phyloP scores from a whole-genome alignment of 2,113 vertebrate species.

The Callocephalon fimbriatum region DNA sequence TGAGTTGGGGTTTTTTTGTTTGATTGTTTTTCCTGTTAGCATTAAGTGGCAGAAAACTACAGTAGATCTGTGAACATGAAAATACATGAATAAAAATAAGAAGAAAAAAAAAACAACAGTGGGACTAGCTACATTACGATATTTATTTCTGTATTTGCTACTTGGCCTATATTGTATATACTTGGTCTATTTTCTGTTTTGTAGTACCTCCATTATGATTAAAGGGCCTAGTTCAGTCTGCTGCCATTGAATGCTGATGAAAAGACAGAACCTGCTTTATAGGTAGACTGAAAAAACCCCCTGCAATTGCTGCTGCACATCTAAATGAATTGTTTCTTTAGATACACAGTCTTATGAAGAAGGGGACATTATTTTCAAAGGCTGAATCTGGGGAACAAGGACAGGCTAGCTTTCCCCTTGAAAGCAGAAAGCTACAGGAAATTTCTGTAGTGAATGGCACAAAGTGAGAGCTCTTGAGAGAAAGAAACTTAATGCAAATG shows the following conservation, averaged over 20 bases:
- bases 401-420: neutral
- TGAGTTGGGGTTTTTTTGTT: neutral
- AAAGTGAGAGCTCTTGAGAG: neutral
- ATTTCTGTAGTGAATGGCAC: neutral
- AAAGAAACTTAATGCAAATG: neutral
- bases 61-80: conserved; percentile 43
- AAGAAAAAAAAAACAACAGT: neutral
- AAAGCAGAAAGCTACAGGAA: neutral
- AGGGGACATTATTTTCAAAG: neutral
- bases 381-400: neutral
- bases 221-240: neutral
- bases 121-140: neutral
- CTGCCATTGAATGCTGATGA: neutral
- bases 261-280: neutral
- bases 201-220: neutral
- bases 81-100: neutral
- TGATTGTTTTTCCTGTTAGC: neutral
- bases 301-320: neutral
- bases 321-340: neutral
- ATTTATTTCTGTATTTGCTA: neutral
- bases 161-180: neutral
- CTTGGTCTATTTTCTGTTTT: neutral
- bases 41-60: conserved; percentile 15
- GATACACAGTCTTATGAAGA: neutral
- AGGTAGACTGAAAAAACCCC: neutral